Base-by-base conservation (phyloP, 2,888 invertebrate species). In the Agrotis clavis region DNA sequence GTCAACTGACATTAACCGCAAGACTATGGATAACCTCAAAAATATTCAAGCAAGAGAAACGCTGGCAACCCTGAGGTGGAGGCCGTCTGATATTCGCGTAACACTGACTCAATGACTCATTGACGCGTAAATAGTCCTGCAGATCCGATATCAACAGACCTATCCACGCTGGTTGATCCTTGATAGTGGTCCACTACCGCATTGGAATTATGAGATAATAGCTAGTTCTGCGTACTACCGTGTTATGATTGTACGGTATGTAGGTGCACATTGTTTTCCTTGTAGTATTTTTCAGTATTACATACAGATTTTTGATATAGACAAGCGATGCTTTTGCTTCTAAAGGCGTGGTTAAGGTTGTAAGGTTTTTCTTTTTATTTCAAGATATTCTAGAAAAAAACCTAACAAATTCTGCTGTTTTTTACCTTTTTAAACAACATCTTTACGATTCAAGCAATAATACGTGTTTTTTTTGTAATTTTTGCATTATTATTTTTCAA, bases 61-160 rank as follows among this genome's bases (percentile, higher is more conserved):
- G n/a, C n/a, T 18, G 71, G 11, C 57, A 82, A 56, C 85, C 85
- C 82, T 85, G 50, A 68, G 76, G 45, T 74, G 74, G 71, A 81
- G 74, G 81, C 41, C 81, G 77, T 41, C 57, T 56, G 61, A 80
- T 72, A 81, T 77, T 77, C 74, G 25, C 71, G 81, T 76, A 60
- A 80, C 70, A 85, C 74, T 84, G 84, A 82, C 84, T 85, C 80
- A 80, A 53, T 82, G 74, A 74, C 81, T 81, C 83, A 74, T 74
- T 69, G 73, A 65, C 71, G 41, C 74, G 62, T 67, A 65, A 64
- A 74, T 54, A 68, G 68, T 41, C 67, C 66, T 72, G 66, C 73
- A 73, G 41, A 54, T 71, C 56, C 54, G 30, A 66, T 81, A 82
- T 51, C 72, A 66, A 73, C 66, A 65, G 67, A 51, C 51, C 54